A percentile compares a stretch with the other conserved stretches of the same genome.
These are phyloP conservation scores for Phengaris arion DNA, from an alignment of 2,888 invertebrate species.

Conservation along the genomic window DNA sequence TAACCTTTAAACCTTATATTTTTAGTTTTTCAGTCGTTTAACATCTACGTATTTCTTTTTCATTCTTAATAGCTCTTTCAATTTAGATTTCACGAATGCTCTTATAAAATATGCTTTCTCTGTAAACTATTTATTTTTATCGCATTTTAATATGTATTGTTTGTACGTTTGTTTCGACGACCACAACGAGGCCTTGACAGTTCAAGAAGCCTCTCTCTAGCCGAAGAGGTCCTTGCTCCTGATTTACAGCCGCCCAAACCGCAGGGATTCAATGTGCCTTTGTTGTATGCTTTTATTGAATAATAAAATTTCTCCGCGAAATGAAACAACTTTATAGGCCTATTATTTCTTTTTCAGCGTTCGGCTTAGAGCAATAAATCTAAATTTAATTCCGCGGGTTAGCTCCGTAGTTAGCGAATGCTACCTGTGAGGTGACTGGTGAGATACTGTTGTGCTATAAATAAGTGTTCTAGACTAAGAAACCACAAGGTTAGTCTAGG, in stretches of 20 bases:
- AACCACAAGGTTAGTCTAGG: not conserved
- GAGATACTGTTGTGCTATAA: not conserved
- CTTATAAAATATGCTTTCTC: not conserved
- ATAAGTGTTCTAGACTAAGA: not conserved
- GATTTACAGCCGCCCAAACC: conserved; percentile 75
- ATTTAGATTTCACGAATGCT: not conserved
- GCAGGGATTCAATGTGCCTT: conserved; percentile 74
- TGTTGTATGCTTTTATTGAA: conserved; percentile 76
- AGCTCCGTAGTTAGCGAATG: not conserved
- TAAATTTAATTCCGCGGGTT: conserved; percentile 28
- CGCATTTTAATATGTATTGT: conserved; percentile 40
- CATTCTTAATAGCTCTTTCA: no score
- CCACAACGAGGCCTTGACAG: conserved; percentile 73
- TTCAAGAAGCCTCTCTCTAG: conserved; percentile 68
- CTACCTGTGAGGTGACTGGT: not conserved
- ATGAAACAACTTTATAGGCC: conserved; percentile 73
- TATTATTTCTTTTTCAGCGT: conserved; percentile 67
- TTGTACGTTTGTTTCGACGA: conserved; percentile 57
- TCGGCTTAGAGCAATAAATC: conserved; percentile 41
- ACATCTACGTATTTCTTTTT: not conserved
- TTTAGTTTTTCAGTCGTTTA: not conserved
- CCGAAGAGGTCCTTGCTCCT: conserved; percentile 68
- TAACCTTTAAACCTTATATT: no score
- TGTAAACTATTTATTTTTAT: conserved; percentile 6
- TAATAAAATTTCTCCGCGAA: conserved; percentile 75